phyloP scores from a whole-genome alignment of 2,888 invertebrate genomes.

The Tortrix viridana region DNA sequence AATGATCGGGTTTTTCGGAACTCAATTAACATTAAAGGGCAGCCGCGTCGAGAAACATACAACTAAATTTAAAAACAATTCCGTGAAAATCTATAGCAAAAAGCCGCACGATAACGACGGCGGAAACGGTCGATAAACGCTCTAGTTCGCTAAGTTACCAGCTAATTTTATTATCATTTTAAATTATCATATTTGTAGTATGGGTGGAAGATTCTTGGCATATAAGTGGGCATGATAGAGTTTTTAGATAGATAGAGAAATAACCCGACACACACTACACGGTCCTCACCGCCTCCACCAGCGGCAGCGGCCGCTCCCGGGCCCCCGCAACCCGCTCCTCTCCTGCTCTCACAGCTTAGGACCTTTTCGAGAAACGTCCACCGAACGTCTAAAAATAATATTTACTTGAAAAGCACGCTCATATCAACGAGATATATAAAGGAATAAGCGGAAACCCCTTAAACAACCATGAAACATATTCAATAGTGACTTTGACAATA shows the following conservation, averaged over 20 bases:
- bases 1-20: conserved; percentile 26
- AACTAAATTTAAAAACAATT: conserved; percentile 59
- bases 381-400: no score
- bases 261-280: conserved; percentile 58
- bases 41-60: conserved; percentile 55
- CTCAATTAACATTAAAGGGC: conserved; percentile 46
- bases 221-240: conserved; percentile 61
- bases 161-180: conserved; percentile 65
- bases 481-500: no score
- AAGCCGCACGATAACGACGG: conserved; percentile 53
- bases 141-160: conserved; percentile 55
- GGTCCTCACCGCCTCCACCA: neutral
- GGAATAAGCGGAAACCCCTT: no score
- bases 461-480: no score
- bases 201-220: conserved; percentile 59
- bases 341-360: no score
- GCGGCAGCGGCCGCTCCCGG: no score
- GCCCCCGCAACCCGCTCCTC: no score
- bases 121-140: conserved; percentile 73
- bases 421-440: no score
- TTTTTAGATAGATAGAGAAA: conserved; percentile 73
- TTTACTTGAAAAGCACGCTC: no score
- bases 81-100: conserved; percentile 65
- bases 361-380: no score
- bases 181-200: conserved; percentile 72